Conservation (phyloP, 1,140 invertebrate genomes). For the Apis cerana region DNA sequence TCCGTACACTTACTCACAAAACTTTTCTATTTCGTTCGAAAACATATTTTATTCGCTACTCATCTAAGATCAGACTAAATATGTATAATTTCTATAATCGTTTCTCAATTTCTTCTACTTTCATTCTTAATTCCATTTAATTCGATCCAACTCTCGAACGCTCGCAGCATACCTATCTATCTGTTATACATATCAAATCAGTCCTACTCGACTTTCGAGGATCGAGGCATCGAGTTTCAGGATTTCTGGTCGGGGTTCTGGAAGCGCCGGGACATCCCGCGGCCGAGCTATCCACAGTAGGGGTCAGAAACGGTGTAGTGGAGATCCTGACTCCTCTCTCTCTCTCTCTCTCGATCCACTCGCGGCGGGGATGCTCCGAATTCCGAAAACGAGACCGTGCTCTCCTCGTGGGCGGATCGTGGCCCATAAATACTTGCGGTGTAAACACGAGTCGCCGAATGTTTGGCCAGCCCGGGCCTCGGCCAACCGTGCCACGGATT, state of each 20-base stretch:
- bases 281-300: conserved; percentile 19
- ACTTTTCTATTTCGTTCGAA: too few relatives aligned
- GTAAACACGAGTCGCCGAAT: conserved; percentile 75
- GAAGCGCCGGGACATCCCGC: conserved; percentile 24
- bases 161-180: too few relatives aligned
- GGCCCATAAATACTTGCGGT: conserved; percentile 76
- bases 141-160: too few relatives aligned
- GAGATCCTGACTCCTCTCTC: conserved; percentile 22
- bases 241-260: conserved; percentile 3
- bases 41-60: too few relatives aligned
- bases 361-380: conserved; percentile 63
- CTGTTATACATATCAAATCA: too few relatives aligned
- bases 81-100: too few relatives aligned
- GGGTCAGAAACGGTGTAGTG: conserved; percentile 37
- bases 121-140: too few relatives aligned
- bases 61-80: too few relatives aligned
- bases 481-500: conserved; percentile 60
- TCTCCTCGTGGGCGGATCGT: conserved; percentile 74
- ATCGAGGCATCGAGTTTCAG: not conserved
- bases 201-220: not conserved
- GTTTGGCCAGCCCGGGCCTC: conserved; percentile 70
- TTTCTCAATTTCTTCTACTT: too few relatives aligned
- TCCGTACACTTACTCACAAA: too few relatives aligned
- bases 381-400: conserved; percentile 64
- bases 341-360: conserved; percentile 37